phyloP scores from a whole-genome alignment of 1,140 invertebrate genomes.

The Danaus melanippus region DNA sequence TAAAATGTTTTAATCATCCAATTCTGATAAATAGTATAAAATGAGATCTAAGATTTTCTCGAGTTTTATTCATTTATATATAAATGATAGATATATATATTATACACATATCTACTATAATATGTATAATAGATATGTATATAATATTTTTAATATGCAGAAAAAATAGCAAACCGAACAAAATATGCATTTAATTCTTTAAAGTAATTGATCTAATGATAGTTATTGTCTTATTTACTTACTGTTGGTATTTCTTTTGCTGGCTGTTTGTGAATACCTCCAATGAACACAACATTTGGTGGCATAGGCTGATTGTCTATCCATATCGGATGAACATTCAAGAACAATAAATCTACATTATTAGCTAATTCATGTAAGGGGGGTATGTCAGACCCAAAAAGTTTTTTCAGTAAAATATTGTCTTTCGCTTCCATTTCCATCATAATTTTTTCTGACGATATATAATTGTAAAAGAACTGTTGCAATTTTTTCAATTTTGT shows the following conservation, averaged over 20 bases:
- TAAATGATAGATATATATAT: too few relatives aligned
- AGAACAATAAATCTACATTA: slow-evolving; percentile 61
- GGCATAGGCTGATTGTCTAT: slow-evolving; percentile 65
- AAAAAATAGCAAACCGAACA: too few relatives aligned
- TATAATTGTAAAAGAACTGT: slow-evolving; percentile 23
- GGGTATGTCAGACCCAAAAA: slow-evolving; percentile 33
- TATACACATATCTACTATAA: too few relatives aligned
- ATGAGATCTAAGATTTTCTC: too few relatives aligned
- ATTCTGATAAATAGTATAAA: background rate
- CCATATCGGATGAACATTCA: slow-evolving; percentile 73
- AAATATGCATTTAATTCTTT: too few relatives aligned
- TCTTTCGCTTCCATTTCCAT: slow-evolving; percentile 7
- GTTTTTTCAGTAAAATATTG: slow-evolving; percentile 18
- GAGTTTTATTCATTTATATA: too few relatives aligned
- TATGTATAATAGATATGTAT: too few relatives aligned
- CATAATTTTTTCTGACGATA: slow-evolving; percentile 1
- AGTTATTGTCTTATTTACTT: slow-evolving; percentile 3
- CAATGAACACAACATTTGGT: slow-evolving; percentile 73
- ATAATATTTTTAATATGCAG: too few relatives aligned
- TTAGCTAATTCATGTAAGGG: slow-evolving; percentile 24
- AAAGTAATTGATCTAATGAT: too few relatives aligned
- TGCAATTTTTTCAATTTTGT: slow-evolving; percentile 34
- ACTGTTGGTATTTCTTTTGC: slow-evolving; percentile 48
- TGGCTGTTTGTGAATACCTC: slow-evolving; percentile 71
- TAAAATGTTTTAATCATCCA: background rate